phyloP scores from a whole-genome alignment of 1,140 invertebrate species.

The Plutomurus gul region DNA sequence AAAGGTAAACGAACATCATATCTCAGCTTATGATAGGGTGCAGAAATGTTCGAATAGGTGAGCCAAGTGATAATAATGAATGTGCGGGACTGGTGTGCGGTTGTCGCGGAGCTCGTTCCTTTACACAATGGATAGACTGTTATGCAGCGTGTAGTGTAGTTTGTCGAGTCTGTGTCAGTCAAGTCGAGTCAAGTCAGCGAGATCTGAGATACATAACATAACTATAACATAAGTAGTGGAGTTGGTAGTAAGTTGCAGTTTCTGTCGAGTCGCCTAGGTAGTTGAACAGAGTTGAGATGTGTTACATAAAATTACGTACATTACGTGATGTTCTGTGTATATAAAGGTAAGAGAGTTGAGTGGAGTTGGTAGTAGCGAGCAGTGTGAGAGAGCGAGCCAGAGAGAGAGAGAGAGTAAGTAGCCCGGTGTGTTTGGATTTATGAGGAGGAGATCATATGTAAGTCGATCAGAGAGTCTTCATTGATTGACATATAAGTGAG shows the following conservation, averaged over 20 bases:
- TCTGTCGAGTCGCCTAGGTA: not conserved
- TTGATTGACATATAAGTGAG: constrained; percentile 53
- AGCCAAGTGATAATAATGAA: too few species aligned
- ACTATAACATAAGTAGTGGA: too few species aligned
- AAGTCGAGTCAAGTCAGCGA: too few species aligned
- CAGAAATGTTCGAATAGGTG: too few species aligned
- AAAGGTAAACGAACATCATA: too few species aligned
- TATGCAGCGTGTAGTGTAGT: too few species aligned
- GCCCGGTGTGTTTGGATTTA: constrained; percentile 40
- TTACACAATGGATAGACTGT: too few species aligned
- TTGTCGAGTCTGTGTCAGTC: too few species aligned
- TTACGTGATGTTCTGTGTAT: not conserved
- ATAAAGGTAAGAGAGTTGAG: not conserved
- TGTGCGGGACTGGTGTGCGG: too few species aligned
- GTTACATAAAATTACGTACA: not conserved
- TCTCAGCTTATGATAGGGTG: too few species aligned
- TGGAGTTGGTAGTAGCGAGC: not conserved
- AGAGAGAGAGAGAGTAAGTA: not conserved
- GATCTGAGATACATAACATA: too few species aligned
- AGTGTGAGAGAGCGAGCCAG: not conserved
- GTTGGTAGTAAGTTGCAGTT: not conserved
- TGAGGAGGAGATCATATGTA: constrained; percentile 47
- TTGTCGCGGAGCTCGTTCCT: too few species aligned
- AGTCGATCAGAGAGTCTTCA: constrained; percentile 50
- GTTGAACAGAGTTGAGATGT: not conserved